Base-by-base conservation (phyloP, 1,140 invertebrate genomes). In the Cylas formicarius region DNA sequence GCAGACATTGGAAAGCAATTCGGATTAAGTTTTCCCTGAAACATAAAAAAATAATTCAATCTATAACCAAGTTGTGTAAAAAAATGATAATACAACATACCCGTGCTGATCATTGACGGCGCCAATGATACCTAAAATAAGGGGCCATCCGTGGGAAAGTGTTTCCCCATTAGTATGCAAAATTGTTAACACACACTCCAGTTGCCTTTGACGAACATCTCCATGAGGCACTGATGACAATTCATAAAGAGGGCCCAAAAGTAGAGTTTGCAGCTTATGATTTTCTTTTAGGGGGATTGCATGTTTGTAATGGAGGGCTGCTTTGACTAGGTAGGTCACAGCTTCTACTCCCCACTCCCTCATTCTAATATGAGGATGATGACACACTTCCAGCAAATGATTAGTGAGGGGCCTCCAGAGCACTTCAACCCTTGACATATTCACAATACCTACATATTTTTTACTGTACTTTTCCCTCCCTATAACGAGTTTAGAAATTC, bases 341-440 rank as follows among this genome's bases (percentile, higher is more conserved):
- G 94, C 92, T 69, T 97, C 91, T 1, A 95, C 91, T 4, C 93
- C 94, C 93, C 94, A 98, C 68, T 94, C 91, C 21, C 95, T 73
- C 87, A 98, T 92, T 44, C 87, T 74, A 39, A 89, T 85, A 57
- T 97, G 90, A 0, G 93, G 88, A 73, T 98, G 94, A 60, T 90
- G 87, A 63, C 93, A 97, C 19, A 96, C 91, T 72, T 97, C 91
- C 11, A 97, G 62, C 14, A 98, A 70, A 72, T 98, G 94, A 66
- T 90, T 91, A 0, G 93, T 97, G n/a, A 99, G 73, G 6, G 92
- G 92, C 54, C 85, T 77, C 95, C 95, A 99, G 31, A 97, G 75
- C 4, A 97, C 87, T 66, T 96, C 89, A 18, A 98, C 87, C 28
- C 95, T 72, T 26, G 83, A 76, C 67, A 99, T 77, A 71, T 98